phyloP scores from a whole-genome alignment of 2,888 invertebrate species.

The Xanthia icteritia region DNA sequence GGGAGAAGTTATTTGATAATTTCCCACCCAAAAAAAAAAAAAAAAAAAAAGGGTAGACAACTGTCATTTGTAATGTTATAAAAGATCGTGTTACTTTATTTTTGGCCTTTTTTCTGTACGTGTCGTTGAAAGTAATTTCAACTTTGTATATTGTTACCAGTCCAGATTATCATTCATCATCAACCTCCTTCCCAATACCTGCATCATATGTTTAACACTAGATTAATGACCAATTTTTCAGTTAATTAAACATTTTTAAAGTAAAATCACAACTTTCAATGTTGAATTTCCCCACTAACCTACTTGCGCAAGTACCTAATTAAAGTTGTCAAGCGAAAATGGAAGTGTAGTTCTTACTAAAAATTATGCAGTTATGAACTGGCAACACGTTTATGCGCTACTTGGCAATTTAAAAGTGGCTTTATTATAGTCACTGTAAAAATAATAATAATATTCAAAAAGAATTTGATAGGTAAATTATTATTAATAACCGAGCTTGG shows the following conservation, averaged over 20 bases:
- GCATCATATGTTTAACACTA: not conserved
- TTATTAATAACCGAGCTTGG: not conserved
- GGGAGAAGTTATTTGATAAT: too few species aligned
- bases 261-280: not conserved
- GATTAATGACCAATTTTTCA: not conserved
- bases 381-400: not conserved
- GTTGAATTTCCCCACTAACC: not conserved
- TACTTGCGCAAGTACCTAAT: slow-evolving; percentile 12
- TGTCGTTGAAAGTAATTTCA: too few species aligned
- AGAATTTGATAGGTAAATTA: too few species aligned
- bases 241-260: not conserved
- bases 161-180: too few species aligned
- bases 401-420: not conserved
- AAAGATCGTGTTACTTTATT: too few species aligned
- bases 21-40: too few species aligned
- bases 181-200: too few species aligned
- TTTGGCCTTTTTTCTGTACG: too few species aligned
- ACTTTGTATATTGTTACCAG: too few species aligned
- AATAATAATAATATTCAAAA: not conserved
- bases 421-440: too few species aligned
- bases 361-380: not conserved
- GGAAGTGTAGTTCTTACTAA: not conserved
- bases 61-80: too few species aligned
- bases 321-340: slow-evolving; percentile 18
- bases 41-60: too few species aligned